Evolutionary conservation across 1,140 invertebrate genomes (phyloP).

Genomic region (Asbolus verrucosus): DNA sequence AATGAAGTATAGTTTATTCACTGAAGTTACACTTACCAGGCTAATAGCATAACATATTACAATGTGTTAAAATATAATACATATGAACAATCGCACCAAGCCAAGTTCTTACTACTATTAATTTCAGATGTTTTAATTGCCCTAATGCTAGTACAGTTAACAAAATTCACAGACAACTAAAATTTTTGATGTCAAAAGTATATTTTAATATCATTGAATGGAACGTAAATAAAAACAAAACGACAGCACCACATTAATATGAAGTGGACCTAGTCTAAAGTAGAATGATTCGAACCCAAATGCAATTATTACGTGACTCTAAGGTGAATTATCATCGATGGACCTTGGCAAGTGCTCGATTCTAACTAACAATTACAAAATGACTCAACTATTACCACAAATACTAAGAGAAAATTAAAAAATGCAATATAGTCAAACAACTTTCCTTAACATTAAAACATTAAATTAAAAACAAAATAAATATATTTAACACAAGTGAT

Average conservation of each 20-base stretch:
- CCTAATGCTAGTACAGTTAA: constrained; percentile 16
- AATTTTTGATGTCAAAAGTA: constrained; percentile 32
- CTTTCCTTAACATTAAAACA: constrained; percentile 38
- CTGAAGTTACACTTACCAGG: constrained; percentile 55
- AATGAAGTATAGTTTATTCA: constrained; percentile 53
- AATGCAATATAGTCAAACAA: constrained; percentile 42
- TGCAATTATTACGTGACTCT: constrained; percentile 31
- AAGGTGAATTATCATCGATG: constrained; percentile 41
- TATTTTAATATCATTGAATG: constrained; percentile 41
- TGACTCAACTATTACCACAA: constrained; percentile 44
- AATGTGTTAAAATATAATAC: constrained; percentile 54
- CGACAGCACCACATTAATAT: constrained; percentile 44
- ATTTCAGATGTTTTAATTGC: constrained; percentile 35
- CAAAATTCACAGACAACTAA: constrained; percentile 32
- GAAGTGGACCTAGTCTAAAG: constrained; percentile 43
- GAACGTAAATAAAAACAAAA: constrained; percentile 12
- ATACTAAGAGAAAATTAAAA: constrained; percentile 40
- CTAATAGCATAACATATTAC: constrained; percentile 51
- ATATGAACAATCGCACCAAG: constrained; percentile 54
- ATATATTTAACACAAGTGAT: constrained; percentile 10
- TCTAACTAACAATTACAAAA: constrained; percentile 44
- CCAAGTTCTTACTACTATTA: constrained; percentile 47
- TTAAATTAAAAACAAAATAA: constrained; percentile 40
- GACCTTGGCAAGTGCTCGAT: constrained; percentile 44
- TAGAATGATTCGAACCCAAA: constrained; percentile 37